Conservation (phyloP, 1,140 invertebrate species). For the Drosophila dunni region DNA sequence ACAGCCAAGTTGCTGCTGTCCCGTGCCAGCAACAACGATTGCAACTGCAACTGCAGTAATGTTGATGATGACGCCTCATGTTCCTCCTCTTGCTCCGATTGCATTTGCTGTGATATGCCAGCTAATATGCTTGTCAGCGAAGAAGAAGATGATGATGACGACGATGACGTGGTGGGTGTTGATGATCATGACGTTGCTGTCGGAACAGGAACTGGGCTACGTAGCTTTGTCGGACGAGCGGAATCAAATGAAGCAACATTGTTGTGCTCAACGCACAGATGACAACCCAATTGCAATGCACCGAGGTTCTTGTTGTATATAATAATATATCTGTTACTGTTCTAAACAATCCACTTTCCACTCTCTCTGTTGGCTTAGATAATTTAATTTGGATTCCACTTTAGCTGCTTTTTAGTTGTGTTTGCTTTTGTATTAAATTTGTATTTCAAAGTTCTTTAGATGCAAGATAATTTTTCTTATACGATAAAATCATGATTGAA, state of each 20-base stretch:
- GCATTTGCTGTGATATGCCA: conserved; percentile 34
- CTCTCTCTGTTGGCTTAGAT: conserved; percentile 26
- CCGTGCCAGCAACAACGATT: conserved; percentile 48
- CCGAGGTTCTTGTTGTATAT: conserved; percentile 76
- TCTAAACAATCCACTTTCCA: conserved; percentile 5
- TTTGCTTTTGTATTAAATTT: conserved; percentile 1
- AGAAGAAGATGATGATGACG: conserved; percentile 5
- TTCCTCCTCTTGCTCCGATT: conserved; percentile 47
- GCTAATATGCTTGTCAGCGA: conserved; percentile 31
- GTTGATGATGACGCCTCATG: conserved; percentile 33
- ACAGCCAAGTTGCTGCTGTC: conserved; percentile 69
- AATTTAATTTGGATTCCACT: conserved; percentile 17
- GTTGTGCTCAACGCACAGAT: conserved; percentile 61
- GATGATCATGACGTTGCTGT: conserved; percentile 25
- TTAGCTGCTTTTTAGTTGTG: not conserved
- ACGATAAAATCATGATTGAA: no score
- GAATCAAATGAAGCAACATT: conserved; percentile 21
- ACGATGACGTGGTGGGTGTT: conserved; percentile 2
- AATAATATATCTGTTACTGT: not conserved
- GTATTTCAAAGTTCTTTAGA: no score
- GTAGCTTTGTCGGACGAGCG: not conserved
- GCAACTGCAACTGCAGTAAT: conserved; percentile 55
- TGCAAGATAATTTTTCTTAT: no score
- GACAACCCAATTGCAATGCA: conserved; percentile 67
- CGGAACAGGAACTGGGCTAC: conserved; percentile 16